A percentile compares a stretch with the other conserved stretches of the same genome.
Evolutionary conservation across 2,113 vertebrate genomes (phyloP).

Genomic region (Actenoides lindsayi): DNA sequence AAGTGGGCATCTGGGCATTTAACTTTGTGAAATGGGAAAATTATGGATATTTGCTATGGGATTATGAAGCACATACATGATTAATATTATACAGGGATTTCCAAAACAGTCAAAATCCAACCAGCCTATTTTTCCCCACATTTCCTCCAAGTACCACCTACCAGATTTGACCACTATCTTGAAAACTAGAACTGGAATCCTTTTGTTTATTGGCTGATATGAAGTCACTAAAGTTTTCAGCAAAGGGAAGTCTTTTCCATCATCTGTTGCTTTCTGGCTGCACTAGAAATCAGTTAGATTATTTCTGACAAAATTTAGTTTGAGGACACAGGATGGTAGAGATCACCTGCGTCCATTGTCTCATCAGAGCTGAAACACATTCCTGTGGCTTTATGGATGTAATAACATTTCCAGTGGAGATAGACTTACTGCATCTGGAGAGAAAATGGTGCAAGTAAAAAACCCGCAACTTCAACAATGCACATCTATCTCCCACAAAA

Average conservation of each 20-base stretch:
- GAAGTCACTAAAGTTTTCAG: not conserved
- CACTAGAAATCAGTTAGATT: not conserved
- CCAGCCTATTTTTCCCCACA: not conserved
- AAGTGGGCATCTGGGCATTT: not conserved
- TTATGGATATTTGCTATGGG: not conserved
- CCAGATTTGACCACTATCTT: not conserved
- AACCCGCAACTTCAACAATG: not conserved
- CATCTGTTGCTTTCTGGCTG: not conserved
- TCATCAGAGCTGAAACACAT: not conserved
- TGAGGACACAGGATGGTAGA: not conserved
- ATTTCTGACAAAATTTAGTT: not conserved
- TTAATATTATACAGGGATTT: not conserved
- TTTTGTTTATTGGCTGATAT: not conserved
- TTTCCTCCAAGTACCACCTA: not conserved
- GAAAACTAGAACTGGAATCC: not conserved
- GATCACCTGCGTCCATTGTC: not conserved
- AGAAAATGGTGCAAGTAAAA: not conserved
- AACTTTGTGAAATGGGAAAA: slow-evolving; percentile 23
- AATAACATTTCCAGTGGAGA: not conserved
- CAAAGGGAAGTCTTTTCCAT: not conserved
- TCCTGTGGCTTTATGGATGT: not conserved
- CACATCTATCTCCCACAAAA: not conserved
- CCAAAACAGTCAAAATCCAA: not conserved
- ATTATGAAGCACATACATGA: not conserved
- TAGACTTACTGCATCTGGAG: not conserved